phyloP scores from a whole-genome alignment of 2,113 vertebrate genomes.

The Pleuronectes platessa region DNA sequence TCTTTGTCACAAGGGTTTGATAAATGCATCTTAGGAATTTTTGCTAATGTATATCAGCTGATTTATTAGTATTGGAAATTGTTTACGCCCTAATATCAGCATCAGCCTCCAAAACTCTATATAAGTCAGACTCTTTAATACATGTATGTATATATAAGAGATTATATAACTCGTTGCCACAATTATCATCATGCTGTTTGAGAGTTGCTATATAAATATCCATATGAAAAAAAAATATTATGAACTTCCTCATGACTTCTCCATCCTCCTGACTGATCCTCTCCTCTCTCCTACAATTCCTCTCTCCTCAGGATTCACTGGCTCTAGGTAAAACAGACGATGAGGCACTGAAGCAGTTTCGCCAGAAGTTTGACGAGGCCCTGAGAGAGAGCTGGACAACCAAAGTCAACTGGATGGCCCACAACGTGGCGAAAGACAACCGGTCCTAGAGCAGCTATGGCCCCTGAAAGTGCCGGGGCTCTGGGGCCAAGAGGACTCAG shows the following conservation, averaged over 20 bases:
- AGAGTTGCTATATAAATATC: too few species aligned
- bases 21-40: too few species aligned
- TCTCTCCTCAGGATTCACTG: conserved; percentile 87
- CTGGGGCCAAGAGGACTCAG: conserved; percentile 41
- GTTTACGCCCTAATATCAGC: too few species aligned
- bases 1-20: too few species aligned
- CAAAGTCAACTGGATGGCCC: conserved; percentile 99
- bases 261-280: background rate
- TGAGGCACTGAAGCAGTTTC: conserved; percentile 97
- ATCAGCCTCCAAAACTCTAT: too few species aligned
- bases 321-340: conserved; percentile 97
- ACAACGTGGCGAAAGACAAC: conserved; percentile 98
- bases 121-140: too few species aligned
- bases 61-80: too few species aligned
- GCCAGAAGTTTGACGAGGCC: conserved; percentile 98
- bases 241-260: background rate
- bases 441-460: conserved; percentile 84
- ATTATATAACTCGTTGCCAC: too few species aligned
- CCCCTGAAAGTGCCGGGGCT: conserved; percentile 5
- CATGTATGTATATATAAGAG: too few species aligned
- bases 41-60: too few species aligned
- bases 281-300: background rate
- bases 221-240: background rate
- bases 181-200: too few species aligned
- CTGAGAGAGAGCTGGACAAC: conserved; percentile 99